Evolutionary conservation across 2,797 vertebrate genomes (phyloP).

Genomic region (Anniella stebbinsi): DNA sequence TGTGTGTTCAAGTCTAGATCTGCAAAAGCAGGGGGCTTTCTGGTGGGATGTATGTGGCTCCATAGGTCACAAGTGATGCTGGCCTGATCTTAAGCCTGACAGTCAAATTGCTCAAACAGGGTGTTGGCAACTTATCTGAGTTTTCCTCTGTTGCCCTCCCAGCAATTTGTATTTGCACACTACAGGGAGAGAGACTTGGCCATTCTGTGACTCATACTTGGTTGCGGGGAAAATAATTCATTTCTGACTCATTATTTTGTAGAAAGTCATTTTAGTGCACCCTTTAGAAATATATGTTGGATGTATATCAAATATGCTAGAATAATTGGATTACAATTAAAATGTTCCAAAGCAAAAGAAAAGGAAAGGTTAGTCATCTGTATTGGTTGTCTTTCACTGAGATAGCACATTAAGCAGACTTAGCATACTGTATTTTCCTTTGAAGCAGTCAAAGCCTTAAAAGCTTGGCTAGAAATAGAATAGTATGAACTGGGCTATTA

Average conservation of each 20-base stretch:
- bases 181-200: constrained; percentile 56
- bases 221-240: constrained; percentile 59
- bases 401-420: constrained; percentile 59
- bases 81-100: neutral
- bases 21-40: neutral
- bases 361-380: constrained; percentile 65
- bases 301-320: constrained; percentile 63
- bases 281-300: constrained; percentile 67
- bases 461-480: constrained; percentile 66
- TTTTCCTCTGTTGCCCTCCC: constrained; percentile 38
- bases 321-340: constrained; percentile 71
- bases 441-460: constrained; percentile 61
- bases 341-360: constrained; percentile 71
- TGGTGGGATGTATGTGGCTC: neutral
- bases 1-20: neutral
- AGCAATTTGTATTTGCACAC: constrained; percentile 38
- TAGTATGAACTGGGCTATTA: constrained; percentile 36
- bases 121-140: constrained; percentile 32
- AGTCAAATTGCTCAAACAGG: neutral
- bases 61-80: neutral
- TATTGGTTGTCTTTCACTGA: constrained; percentile 60
- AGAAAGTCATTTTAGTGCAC: constrained; percentile 66
- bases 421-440: constrained; percentile 53
- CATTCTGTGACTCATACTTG: constrained; percentile 58
- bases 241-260: constrained; percentile 73